These are phyloP conservation scores for Cotesia glomerata DNA, from an alignment of 1,140 invertebrate genomes.

Conservation along the genomic window DNA sequence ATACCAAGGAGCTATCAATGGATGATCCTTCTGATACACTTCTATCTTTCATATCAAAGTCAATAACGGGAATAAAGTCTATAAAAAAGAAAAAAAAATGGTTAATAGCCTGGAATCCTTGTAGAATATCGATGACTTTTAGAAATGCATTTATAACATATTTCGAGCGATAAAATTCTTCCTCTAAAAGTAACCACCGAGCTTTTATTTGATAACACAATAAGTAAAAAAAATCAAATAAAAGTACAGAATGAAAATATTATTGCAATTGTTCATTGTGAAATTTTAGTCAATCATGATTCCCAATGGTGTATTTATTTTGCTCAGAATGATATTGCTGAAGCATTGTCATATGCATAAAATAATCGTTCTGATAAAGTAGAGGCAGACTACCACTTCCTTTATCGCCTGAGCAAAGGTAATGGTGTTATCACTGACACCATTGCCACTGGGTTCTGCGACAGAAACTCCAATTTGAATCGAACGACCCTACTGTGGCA, in stretches of 20 bases:
- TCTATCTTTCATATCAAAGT: not conserved
- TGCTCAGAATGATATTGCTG: not conserved
- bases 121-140: too few species aligned
- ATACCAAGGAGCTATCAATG: not conserved
- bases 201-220: not conserved
- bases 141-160: too few species aligned
- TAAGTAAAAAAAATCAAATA: not conserved
- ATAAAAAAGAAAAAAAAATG: not conserved
- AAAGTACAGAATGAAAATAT: not conserved
- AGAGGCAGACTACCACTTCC: not conserved
- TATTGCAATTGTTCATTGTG: not conserved
- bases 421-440: constrained; percentile 7
- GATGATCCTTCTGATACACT: constrained; percentile 32
- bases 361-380: constrained; percentile 14
- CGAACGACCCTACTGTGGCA: too few species aligned
- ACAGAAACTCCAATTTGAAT: not conserved
- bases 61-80: not conserved
- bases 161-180: too few species aligned
- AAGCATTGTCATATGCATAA: constrained; percentile 7
- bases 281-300: not conserved
- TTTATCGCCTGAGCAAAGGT: not conserved
- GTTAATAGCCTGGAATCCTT: too few species aligned
- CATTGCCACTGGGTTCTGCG: not conserved
- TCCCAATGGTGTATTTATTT: not conserved
- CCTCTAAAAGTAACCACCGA: too few species aligned